Conservation (phyloP, 1,140 invertebrate genomes). For the Amyelois transitella region DNA sequence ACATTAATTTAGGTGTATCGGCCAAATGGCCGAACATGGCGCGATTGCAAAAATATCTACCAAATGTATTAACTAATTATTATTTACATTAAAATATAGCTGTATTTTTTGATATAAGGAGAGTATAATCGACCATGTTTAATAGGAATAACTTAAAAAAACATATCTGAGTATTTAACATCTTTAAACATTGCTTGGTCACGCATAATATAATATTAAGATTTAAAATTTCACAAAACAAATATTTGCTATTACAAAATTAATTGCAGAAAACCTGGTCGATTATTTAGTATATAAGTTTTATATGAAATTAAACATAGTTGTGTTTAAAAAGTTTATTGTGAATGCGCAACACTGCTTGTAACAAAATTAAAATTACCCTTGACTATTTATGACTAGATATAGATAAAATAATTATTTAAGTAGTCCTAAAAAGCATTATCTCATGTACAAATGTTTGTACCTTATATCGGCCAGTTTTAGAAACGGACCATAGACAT, state of each 20-base stretch:
- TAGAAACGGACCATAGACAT: neutral
- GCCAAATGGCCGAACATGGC: constrained; percentile 17
- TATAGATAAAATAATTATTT: neutral
- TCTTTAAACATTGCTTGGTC: neutral
- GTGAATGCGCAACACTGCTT: constrained; percentile 4
- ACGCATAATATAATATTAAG: neutral
- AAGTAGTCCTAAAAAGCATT: neutral
- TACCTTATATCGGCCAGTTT: neutral
- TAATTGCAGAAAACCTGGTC: constrained; percentile 1
- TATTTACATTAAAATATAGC: constrained; percentile 16
- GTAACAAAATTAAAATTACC: constrained; percentile 13
- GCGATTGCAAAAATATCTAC: constrained; percentile 22
- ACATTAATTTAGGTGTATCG: constrained; percentile 18
- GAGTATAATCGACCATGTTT: constrained; percentile 11
- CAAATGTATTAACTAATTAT: constrained; percentile 31
- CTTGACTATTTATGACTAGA: constrained; percentile 6
- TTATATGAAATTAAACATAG: constrained; percentile 28
- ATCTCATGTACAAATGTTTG: neutral
- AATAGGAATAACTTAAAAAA: neutral
- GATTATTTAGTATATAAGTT: constrained; percentile 17
- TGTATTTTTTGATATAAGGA: constrained; percentile 8
- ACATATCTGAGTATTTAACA: neutral
- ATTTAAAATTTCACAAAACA: too few species aligned
- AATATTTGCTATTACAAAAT: too few species aligned
- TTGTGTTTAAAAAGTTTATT: constrained; percentile 30